phyloP scores from a whole-genome alignment of 2,113 vertebrate genomes.

The Cettia cetti region DNA sequence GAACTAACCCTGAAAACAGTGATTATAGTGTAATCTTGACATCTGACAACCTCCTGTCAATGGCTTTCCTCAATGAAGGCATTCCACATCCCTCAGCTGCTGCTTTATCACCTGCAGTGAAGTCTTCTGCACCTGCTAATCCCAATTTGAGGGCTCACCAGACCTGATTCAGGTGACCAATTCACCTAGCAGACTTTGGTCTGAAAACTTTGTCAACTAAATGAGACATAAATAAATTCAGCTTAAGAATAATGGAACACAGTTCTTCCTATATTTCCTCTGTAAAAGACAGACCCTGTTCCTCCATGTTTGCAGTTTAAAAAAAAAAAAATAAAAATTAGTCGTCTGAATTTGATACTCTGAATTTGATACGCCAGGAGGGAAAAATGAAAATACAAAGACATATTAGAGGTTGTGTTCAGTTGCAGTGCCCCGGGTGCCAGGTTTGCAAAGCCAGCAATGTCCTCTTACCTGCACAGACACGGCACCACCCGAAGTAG shows the following conservation, averaged over 20 bases:
- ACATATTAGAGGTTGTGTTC: neutral
- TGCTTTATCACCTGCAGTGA: neutral
- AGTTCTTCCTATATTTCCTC: neutral
- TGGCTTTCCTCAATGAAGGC: neutral
- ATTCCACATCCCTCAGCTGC: neutral
- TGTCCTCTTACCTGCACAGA: constrained; percentile 49
- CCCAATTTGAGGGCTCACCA: neutral
- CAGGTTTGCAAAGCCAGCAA: neutral
- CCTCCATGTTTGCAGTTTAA: neutral
- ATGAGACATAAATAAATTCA: neutral
- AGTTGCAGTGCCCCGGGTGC: neutral
- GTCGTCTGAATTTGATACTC: neutral
- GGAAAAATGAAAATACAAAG: neutral
- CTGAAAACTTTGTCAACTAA: neutral
- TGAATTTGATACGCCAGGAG: neutral
- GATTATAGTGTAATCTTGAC: neutral
- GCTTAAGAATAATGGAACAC: neutral
- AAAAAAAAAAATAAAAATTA: neutral
- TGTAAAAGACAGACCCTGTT: neutral
- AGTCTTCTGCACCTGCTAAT: neutral
- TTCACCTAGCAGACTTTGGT: neutral
- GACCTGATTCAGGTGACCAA: neutral
- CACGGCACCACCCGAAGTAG: neutral
- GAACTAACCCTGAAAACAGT: neutral
- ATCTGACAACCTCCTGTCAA: neutral